phyloP scores from a whole-genome alignment of 1,140 invertebrate genomes.

The Aphelenchoides fujianensis region DNA sequence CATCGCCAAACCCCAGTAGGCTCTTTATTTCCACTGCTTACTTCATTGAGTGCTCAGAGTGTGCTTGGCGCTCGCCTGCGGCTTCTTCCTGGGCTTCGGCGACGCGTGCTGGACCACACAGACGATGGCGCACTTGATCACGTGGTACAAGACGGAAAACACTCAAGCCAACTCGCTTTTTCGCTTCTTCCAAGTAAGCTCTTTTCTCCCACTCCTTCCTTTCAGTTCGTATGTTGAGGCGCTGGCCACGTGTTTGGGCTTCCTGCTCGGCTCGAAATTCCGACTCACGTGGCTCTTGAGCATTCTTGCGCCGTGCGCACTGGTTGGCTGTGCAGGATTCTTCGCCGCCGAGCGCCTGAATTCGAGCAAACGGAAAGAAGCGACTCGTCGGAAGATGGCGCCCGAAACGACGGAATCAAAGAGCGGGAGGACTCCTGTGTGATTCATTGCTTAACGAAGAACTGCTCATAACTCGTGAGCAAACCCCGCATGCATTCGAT shows the following conservation, averaged over 20 bases:
- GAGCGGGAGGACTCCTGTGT: no score
- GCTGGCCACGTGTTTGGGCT: neutral
- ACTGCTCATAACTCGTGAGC: no score
- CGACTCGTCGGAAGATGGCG: no score
- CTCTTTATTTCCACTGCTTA: no score
- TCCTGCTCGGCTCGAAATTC: neutral
- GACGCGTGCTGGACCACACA: constrained; percentile 67
- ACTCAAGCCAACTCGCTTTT: constrained; percentile 90
- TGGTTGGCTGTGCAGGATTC: no score
- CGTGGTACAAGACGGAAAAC: no score
- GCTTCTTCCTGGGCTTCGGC: constrained; percentile 82
- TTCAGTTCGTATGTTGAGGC: neutral
- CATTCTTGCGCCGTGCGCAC: no score
- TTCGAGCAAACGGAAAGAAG: no score
- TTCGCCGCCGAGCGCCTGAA: no score
- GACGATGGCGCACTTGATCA: constrained; percentile 81
- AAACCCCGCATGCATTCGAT: no score
- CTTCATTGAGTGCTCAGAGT: constrained; percentile 45
- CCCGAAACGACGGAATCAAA: no score
- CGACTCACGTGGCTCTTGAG: neutral
- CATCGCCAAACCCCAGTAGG: constrained; percentile 64
- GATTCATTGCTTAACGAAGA: no score
- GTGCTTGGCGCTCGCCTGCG: constrained; percentile 78
- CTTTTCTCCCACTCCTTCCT: neutral
- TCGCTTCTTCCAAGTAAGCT: constrained; percentile 77